Evolutionary conservation across 2,113 vertebrate species (phyloP).

Genomic region (Pangasianodon hypophthalmus): DNA sequence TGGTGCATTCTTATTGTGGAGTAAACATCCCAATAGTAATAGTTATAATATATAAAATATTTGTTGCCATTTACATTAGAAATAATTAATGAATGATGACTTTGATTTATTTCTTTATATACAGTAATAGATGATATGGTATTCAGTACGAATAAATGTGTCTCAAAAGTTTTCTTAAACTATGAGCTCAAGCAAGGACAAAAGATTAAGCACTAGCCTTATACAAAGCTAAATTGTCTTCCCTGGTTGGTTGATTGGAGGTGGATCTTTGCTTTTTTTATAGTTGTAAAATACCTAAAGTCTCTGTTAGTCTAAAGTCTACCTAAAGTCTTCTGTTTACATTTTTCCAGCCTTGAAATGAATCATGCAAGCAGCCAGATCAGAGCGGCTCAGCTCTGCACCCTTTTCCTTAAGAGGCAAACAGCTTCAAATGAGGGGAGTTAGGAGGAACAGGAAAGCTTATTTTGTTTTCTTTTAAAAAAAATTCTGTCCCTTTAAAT

Average conservation of each 20-base stretch:
- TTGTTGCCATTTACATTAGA: neutral
- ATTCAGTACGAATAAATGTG: neutral
- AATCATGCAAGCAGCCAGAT: no score
- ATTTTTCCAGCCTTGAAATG: neutral
- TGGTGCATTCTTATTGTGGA: neutral
- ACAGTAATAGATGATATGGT: neutral
- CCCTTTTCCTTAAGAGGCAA: neutral
- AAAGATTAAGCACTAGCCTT: neutral
- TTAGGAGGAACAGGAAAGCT: neutral
- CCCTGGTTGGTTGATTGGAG: neutral
- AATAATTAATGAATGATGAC: neutral
- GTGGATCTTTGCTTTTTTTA: neutral
- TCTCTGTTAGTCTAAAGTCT: neutral
- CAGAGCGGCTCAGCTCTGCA: neutral
- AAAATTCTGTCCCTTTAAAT: neutral
- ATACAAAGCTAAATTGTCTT: neutral
- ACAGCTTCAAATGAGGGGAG: neutral
- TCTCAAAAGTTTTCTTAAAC: neutral
- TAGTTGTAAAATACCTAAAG: neutral
- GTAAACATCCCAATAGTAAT: neutral
- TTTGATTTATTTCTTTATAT: neutral
- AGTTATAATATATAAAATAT: neutral
- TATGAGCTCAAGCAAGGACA: neutral
- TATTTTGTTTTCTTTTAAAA: neutral
- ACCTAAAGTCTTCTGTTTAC: neutral